Percentiles rank a stretch among this genome's conserved stretches.
phyloP scores from a whole-genome alignment of 2,888 invertebrate genomes.

The Chrysomela aeneicollis region DNA sequence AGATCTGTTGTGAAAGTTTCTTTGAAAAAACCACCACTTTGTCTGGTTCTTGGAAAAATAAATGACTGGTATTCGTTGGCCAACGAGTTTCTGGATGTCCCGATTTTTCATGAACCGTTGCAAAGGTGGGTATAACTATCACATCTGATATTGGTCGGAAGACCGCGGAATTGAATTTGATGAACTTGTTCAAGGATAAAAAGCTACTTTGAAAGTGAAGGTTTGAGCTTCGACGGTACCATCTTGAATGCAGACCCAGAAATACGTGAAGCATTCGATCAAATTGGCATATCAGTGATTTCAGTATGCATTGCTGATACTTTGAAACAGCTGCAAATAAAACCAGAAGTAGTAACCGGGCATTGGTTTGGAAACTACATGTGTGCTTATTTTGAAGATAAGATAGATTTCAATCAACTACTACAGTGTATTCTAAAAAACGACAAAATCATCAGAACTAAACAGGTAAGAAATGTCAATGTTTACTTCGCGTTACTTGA shows the following conservation, averaged over 20 bases:
- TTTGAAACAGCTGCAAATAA: not conserved
- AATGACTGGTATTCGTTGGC: conserved; percentile 91
- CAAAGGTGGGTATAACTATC: not conserved
- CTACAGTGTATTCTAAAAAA: too few relatives aligned
- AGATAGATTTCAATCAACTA: too few relatives aligned
- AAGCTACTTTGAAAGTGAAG: not conserved
- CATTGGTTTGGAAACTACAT: not conserved
- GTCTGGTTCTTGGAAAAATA: conserved; percentile 75
- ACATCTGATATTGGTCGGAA: too few relatives aligned
- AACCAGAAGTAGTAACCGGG: not conserved
- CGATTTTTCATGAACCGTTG: conserved; percentile 76
- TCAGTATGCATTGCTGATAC: not conserved
- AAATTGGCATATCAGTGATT: not conserved
- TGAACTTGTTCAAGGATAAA: not conserved
- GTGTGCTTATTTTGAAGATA: too few relatives aligned
- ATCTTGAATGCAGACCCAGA: not conserved
- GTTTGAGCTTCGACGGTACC: not conserved
- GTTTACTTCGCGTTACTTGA: too few relatives aligned
- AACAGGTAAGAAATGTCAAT: too few relatives aligned
- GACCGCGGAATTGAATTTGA: too few relatives aligned
- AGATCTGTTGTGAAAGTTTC: conserved; percentile 28
- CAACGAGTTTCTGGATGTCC: conserved; percentile 74
- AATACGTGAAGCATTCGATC: not conserved
- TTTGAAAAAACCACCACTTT: conserved; percentile 24
- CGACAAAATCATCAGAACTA: too few relatives aligned